A percentile compares a stretch with the other conserved stretches of the same genome.
These are phyloP conservation scores for Conus canariensis DNA, from an alignment of 2,888 invertebrate species.

Conservation along the genomic window DNA sequence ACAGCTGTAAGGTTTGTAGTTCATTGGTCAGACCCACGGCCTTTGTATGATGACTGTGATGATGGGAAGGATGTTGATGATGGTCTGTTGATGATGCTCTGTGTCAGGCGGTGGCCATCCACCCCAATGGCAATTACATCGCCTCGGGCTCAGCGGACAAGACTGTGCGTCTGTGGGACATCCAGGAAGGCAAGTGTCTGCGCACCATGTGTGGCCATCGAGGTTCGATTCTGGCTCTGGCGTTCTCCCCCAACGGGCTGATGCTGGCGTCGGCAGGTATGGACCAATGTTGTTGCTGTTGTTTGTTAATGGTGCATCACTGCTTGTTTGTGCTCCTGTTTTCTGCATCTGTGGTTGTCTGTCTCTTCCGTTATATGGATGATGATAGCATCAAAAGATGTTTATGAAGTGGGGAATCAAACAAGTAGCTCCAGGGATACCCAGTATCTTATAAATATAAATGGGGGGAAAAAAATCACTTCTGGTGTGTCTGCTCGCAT, in stretches of 20 bases:
- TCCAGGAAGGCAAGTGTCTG: constrained; percentile 89
- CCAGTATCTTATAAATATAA: too few species aligned
- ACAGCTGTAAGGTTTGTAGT: too few species aligned
- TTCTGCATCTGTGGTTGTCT: not conserved
- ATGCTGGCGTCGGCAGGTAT: constrained; percentile 90
- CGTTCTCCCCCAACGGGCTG: constrained; percentile 92
- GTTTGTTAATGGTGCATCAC: not conserved
- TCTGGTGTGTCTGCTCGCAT: too few species aligned
- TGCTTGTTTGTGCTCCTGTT: not conserved
- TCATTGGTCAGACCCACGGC: too few species aligned
- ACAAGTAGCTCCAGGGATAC: too few species aligned
- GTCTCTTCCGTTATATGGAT: too few species aligned
- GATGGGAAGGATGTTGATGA: not conserved
- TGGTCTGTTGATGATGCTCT: not conserved
- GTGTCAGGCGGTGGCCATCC: constrained; percentile 89
- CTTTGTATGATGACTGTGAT: too few species aligned
- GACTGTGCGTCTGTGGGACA: constrained; percentile 91
- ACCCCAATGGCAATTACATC: constrained; percentile 93
- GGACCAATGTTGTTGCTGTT: constrained; percentile 45
- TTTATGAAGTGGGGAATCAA: too few species aligned
- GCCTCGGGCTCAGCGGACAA: constrained; percentile 95
- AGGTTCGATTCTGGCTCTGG: constrained; percentile 86
- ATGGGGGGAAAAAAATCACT: too few species aligned
- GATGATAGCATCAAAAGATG: too few species aligned
- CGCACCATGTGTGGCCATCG: constrained; percentile 87